A percentile compares a stretch with the other conserved stretches of the same genome.
phyloP scores from a whole-genome alignment of 1,140 invertebrate species.

The Caenorhabditis tropicalis region DNA sequence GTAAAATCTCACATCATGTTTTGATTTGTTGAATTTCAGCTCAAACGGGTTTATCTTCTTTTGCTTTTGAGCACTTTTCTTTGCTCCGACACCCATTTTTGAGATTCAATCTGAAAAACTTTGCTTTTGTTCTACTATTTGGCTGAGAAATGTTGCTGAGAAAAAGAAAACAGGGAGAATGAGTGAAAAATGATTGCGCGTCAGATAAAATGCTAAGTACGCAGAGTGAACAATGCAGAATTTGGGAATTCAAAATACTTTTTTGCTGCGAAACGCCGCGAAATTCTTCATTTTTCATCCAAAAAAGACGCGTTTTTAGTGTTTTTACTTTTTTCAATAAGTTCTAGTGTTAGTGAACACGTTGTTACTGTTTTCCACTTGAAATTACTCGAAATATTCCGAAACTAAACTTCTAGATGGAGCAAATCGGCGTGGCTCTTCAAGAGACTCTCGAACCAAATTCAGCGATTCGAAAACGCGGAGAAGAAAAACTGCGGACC shows the following conservation, averaged over 20 bases:
- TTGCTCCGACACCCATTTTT: conserved; percentile 4
- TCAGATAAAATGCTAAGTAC: background rate
- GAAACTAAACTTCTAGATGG: background rate
- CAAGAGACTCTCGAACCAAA: conserved; percentile 18
- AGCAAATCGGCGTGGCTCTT: conserved; percentile 34
- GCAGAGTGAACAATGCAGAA: background rate
- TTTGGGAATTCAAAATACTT: background rate
- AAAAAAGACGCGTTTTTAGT: background rate
- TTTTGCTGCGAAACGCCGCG: background rate
- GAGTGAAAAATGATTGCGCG: background rate
- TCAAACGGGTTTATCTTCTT: conserved; percentile 60
- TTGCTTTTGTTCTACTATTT: background rate
- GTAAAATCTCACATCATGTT: conserved; percentile 54
- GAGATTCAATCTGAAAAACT: background rate
- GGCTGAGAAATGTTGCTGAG: background rate
- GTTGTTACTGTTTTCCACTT: too few species aligned
- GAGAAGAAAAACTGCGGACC: background rate
- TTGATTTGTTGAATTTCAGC: conserved; percentile 59
- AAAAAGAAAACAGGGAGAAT: background rate
- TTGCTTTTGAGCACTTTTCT: conserved; percentile 44
- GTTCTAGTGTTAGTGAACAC: too few species aligned
- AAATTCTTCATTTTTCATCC: background rate
- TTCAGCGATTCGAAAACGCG: background rate
- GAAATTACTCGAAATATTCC: background rate
- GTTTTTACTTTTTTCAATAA: too few species aligned